A percentile compares a stretch with the other conserved stretches of the same genome.
Evolutionary conservation across 1,140 invertebrate genomes (phyloP).

Genomic region (Megalonaias nervosa): DNA sequence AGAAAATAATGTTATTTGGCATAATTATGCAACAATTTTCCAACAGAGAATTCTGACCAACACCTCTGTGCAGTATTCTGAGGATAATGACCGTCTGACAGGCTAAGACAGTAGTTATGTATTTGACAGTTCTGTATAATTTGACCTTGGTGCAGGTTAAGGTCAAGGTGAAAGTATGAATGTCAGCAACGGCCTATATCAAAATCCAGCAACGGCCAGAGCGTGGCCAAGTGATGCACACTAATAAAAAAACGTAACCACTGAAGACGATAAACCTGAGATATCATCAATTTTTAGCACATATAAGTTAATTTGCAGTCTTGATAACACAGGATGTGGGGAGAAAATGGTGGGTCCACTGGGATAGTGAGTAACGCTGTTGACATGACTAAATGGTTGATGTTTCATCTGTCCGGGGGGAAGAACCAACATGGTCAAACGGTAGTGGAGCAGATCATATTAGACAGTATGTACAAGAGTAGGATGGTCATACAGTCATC

Average conservation of each 20-base stretch:
- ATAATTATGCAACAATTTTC: no score
- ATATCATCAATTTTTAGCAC: neutral
- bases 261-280: neutral
- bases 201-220: no score
- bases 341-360: constrained; percentile 25
- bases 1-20: no score
- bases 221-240: neutral
- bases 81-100: no score
- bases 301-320: neutral
- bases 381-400: constrained; percentile 42
- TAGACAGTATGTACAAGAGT: constrained; percentile 14
- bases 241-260: neutral
- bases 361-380: constrained; percentile 28
- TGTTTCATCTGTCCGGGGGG: constrained; percentile 28
- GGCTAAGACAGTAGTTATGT: neutral
- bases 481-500: constrained; percentile 27
- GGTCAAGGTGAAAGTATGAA: neutral
- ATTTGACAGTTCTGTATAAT: neutral
- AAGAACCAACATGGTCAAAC: constrained; percentile 19
- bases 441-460: constrained; percentile 2
- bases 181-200: neutral
- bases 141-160: neutral
- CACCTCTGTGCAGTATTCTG: no score
- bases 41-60: no score
- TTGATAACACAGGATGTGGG: constrained; percentile 25